Conservation (phyloP, 2,888 invertebrate species). For the Tryphoninae sp. region DNA sequence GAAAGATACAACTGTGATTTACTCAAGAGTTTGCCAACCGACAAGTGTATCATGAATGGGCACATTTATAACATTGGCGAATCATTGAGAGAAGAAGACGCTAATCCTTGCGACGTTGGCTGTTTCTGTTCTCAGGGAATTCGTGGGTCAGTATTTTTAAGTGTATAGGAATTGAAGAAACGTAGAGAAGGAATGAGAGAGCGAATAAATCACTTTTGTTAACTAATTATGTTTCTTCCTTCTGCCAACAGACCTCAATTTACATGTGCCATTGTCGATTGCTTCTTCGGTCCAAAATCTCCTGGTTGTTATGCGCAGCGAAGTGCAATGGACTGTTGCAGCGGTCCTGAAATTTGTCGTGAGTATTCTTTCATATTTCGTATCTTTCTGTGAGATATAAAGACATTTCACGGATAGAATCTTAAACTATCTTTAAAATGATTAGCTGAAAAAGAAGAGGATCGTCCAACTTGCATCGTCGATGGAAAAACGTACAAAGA, state of each 20-base stretch:
- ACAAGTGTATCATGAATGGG: slow-evolving; percentile 73
- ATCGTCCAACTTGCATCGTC: slow-evolving; percentile 70
- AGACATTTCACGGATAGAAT: background rate
- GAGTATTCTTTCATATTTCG: slow-evolving; percentile 61
- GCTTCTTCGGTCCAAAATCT: slow-evolving; percentile 22
- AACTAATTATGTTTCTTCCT: too few relatives aligned
- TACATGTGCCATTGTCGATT: slow-evolving; percentile 70
- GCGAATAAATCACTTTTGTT: too few relatives aligned
- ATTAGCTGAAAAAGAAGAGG: slow-evolving; percentile 67
- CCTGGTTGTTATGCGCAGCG: slow-evolving; percentile 67
- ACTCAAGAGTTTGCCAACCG: slow-evolving; percentile 61
- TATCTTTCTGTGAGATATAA: slow-evolving; percentile 10
- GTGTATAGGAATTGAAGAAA: background rate
- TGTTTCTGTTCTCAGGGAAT: slow-evolving; percentile 64
- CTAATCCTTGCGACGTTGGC: slow-evolving; percentile 70
- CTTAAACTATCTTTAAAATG: background rate
- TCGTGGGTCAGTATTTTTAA: slow-evolving; percentile 64
- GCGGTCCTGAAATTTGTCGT: slow-evolving; percentile 70
- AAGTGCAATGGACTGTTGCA: slow-evolving; percentile 65
- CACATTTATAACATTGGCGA: slow-evolving; percentile 71
- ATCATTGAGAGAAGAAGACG: slow-evolving; percentile 67
- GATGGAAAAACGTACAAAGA: slow-evolving; percentile 71
- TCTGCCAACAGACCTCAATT: slow-evolving; percentile 66
- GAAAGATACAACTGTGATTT: slow-evolving; percentile 71
- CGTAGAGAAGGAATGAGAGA: too few relatives aligned